Base-by-base conservation (phyloP, 2,888 invertebrate species). In the Eumacrocentrus americanus region DNA sequence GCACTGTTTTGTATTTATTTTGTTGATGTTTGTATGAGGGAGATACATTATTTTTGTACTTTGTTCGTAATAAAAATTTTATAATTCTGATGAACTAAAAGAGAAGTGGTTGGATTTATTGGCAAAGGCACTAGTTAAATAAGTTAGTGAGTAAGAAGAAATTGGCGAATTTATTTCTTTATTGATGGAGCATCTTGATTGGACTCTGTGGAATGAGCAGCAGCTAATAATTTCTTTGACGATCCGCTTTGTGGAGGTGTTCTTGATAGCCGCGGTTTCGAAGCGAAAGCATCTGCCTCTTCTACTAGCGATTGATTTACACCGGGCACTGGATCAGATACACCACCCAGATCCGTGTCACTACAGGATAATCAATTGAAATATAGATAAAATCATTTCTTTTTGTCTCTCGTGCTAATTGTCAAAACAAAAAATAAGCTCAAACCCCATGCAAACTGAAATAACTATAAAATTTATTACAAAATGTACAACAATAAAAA, bases 201-300 rank as follows among this genome's bases (percentile, higher is more conserved):
- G n/a, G n/a, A n/a, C n/a, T n/a, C n/a, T n/a, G n/a, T n/a, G n/a
- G n/a, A n/a, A n/a, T n/a, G n/a, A n/a, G n/a, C n/a, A n/a, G n/a
- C n/a, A n/a, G n/a, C n/a, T n/a, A n/a, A 42, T 11, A 3, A 11
- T 1, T 3, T 22, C 16, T 12, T 38, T 53, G 58, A 59, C 51
- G 55, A 55, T 54, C 34, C 20, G 11, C 42, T 42, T 51, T 52
- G 59, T 0, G 77, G 74, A 14, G 79, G 74, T 14, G 77, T 78
- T 23, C 78, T 66, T 46, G 69, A 69, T 61, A 79, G 66, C 61
- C 74, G 75, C 44, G 78, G 78, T 60, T 75, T 79, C 3, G 78
- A 71, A 37, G 71, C 42, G 62, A 78, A 78, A 25, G 72, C 75
- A 12, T 75, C 73, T 23, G 71, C 68, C 34, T 70, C 70, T 9